These are phyloP conservation scores for Entosphenus tridentatus DNA, from an alignment of 2,113 vertebrate species.

Conservation along the genomic window DNA sequence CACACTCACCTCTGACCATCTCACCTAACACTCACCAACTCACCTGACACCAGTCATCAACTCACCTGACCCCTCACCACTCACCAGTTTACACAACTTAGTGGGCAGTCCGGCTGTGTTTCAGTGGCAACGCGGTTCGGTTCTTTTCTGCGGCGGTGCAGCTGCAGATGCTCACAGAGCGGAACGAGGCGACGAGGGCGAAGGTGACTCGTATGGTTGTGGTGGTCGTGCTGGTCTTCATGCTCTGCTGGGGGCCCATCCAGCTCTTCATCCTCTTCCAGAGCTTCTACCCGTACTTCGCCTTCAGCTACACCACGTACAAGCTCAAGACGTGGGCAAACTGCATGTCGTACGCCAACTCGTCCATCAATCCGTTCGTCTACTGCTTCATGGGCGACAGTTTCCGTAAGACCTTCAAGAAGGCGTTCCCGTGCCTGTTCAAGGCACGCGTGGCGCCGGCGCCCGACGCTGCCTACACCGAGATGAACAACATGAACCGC, in stretches of 20 bases:
- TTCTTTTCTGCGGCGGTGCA: slow-evolving; percentile 7
- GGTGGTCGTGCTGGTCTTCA: slow-evolving; percentile 27
- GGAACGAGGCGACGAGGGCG: slow-evolving; percentile 15
- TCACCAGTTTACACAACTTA: too few species aligned
- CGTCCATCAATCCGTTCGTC: slow-evolving; percentile 24
- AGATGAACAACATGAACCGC: slow-evolving; percentile 16
- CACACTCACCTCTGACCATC: too few species aligned
- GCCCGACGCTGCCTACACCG: slow-evolving; percentile 13
- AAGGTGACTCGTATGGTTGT: slow-evolving; percentile 28
- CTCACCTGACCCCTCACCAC: too few species aligned
- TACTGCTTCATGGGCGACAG: slow-evolving; percentile 32
- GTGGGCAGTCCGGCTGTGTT: too few species aligned
- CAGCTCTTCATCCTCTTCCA: slow-evolving; percentile 30
- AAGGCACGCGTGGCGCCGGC: slow-evolving; percentile 11
- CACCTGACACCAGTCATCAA: too few species aligned
- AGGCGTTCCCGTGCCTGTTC: slow-evolving; percentile 22
- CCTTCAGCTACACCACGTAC: slow-evolving; percentile 22
- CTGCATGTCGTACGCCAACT: slow-evolving; percentile 34
- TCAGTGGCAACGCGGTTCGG: too few species aligned
- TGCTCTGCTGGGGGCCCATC: slow-evolving; percentile 33
- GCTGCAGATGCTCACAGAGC: slow-evolving; percentile 20
- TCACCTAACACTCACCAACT: too few species aligned
- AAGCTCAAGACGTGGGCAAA: slow-evolving; percentile 33
- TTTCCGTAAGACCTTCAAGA: slow-evolving; percentile 29
- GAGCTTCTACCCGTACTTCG: slow-evolving; percentile 19